Base-by-base conservation (phyloP, 1,140 invertebrate species). In the Pseudomyrmex pallidus region DNA sequence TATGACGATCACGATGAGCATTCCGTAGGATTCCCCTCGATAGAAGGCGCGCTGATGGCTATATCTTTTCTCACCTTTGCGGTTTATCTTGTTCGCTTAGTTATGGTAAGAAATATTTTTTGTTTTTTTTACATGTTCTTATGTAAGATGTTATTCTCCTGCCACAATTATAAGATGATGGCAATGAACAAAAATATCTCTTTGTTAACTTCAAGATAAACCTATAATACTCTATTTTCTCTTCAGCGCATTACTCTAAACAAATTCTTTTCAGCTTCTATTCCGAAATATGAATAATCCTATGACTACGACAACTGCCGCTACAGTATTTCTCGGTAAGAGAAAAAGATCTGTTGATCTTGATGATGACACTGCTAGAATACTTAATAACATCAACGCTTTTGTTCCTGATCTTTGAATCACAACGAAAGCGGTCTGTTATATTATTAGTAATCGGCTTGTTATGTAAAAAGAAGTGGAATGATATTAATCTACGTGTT, bases 61-160 rank as follows among this genome's bases (percentile, higher is more conserved):
- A 97, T 98, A 76, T 97, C 97, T 3, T 97, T 98, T 92, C 94
- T 98, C 9, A 97, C 97, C 1, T 98, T 98, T 91, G 97, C 97
- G 1, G 97, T 97, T 12, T 98, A 97, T 91, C 95, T 98, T 13
- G 96, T 98, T 35, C 97, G 97, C 92, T 93, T 97, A 46, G 96
- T 97, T n/a, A 95, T 97, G 95, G 97, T 97, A 95, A 95, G 44
- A 17, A 59, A 35, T 50, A 59, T 48, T 52, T 12, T 52, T 20
- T 25, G 1, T 25, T 25, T 35, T 35, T 35, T 35, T 35, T 35
- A 25, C 25, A 25, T 4, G 25, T 35, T 35, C 5, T 35, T 20
- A 4, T 57, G 57, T 20, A 35, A 15, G 17, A 59, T 20, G 35
- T 13, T 48, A 35, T 57, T 44, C n/a, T 67, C 1, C 2, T 17